Evolutionary conservation across 2,888 invertebrate genomes (phyloP).

Genomic region (Phalera bucephala): DNA sequence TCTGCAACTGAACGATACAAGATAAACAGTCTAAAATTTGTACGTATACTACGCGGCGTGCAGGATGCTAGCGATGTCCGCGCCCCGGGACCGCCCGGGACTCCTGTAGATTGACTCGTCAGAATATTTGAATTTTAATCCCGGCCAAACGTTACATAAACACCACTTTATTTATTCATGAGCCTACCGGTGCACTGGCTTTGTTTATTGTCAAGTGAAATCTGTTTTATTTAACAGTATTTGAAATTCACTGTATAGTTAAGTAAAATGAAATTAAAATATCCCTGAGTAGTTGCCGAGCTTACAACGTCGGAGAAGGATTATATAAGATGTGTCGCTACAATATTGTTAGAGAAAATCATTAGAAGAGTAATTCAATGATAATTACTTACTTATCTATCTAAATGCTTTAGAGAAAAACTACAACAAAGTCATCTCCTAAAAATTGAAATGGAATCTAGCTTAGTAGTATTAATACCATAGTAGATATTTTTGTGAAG

Average conservation of each 20-base stretch:
- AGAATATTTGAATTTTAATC: conserved; percentile 84
- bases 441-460: too few relatives aligned
- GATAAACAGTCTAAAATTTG: conserved; percentile 7
- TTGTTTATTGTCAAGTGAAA: conserved; percentile 36
- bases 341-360: too few relatives aligned
- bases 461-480: too few relatives aligned
- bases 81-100: conserved; percentile 60
- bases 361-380: too few relatives aligned
- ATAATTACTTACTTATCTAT: too few relatives aligned
- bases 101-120: conserved; percentile 80
- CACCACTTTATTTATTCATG: conserved; percentile 78
- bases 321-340: too few relatives aligned
- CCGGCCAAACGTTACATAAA: conserved; percentile 67
- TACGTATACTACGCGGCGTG: conserved; percentile 39
- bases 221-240: conserved; percentile 18
- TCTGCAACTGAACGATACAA: too few relatives aligned
- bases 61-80: conserved; percentile 44
- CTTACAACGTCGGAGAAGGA: too few relatives aligned
- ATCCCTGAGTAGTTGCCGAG: background rate
- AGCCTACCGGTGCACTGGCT: conserved; percentile 46
- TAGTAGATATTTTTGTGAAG: too few relatives aligned
- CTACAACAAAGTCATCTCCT: too few relatives aligned
- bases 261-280: background rate
- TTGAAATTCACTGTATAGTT: background rate
- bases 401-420: too few relatives aligned